Percentiles rank a stretch among this genome's conserved stretches.
These are phyloP conservation scores for Abrostola triplasia DNA, from an alignment of 2,888 invertebrate genomes.

Conservation along the genomic window DNA sequence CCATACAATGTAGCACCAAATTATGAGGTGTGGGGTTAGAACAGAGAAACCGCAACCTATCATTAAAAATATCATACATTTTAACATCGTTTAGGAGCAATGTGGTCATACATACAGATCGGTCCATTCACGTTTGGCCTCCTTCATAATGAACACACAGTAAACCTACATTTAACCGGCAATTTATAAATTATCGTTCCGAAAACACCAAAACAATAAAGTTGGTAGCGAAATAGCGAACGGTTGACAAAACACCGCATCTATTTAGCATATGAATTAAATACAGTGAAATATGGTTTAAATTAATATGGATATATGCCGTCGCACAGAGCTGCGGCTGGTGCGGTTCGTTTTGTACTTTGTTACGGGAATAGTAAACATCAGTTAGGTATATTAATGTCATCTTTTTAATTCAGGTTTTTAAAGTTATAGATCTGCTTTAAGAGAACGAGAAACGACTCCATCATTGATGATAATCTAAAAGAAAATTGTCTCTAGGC, in stretches of 20 bases:
- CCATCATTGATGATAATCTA: too few relatives aligned
- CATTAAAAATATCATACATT: too few relatives aligned
- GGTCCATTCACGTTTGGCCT: too few relatives aligned
- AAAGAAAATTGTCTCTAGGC: too few relatives aligned
- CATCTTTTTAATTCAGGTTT: too few relatives aligned
- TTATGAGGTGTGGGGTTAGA: too few relatives aligned
- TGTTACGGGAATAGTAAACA: not conserved
- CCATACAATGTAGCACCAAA: too few relatives aligned
- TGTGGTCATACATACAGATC: too few relatives aligned
- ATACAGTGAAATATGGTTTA: constrained; percentile 93
- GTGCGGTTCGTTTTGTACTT: constrained; percentile 59
- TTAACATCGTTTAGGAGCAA: too few relatives aligned
- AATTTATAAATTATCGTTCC: constrained; percentile 60
- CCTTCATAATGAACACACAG: not conserved
- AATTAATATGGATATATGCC: constrained; percentile 92
- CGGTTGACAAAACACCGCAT: constrained; percentile 87
- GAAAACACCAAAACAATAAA: constrained; percentile 66
- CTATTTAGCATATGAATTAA: constrained; percentile 95
- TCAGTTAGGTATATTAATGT: not conserved
- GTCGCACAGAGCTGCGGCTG: constrained; percentile 63
- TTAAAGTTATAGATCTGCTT: too few relatives aligned
- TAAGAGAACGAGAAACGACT: too few relatives aligned
- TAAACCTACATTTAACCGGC: constrained; percentile 34
- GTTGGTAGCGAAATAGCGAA: constrained; percentile 65
- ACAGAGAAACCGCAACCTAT: too few relatives aligned